phyloP scores from a whole-genome alignment of 2,888 invertebrate genomes.

The Polyommatus iphigenia region DNA sequence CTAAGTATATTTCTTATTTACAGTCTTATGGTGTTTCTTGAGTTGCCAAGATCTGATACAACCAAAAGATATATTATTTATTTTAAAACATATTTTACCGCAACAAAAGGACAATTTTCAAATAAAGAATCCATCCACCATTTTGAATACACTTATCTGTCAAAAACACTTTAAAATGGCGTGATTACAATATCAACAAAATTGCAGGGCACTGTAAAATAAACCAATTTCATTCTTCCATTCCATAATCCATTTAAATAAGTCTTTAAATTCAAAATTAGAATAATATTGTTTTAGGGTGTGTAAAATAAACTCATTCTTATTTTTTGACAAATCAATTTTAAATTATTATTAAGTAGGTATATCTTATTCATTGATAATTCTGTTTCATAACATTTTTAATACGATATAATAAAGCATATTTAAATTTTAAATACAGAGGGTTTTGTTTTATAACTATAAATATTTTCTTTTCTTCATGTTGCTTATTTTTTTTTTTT shows the following conservation, averaged over 20 bases:
- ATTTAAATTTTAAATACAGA: too few relatives aligned
- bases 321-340: neutral
- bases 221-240: neutral
- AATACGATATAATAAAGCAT: too few relatives aligned
- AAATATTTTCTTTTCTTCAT: too few relatives aligned
- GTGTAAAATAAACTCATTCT: neutral
- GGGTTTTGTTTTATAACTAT: too few relatives aligned
- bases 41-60: constrained; percentile 11
- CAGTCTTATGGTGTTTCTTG: constrained; percentile 24
- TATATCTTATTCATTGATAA: too few relatives aligned
- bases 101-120: too few relatives aligned
- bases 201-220: neutral
- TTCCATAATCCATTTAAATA: neutral
- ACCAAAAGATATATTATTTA: too few relatives aligned
- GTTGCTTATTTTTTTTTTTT: too few relatives aligned
- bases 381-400: too few relatives aligned
- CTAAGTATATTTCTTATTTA: constrained; percentile 29
- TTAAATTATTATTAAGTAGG: too few relatives aligned
- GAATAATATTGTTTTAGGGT: neutral
- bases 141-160: neutral
- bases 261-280: too few relatives aligned
- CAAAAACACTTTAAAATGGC: neutral
- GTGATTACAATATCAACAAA: neutral
- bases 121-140: neutral
- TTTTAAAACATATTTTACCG: too few relatives aligned